Evolutionary conservation across 2,113 vertebrate genomes (phyloP), one percentile per base, ranked within the genome.

Genomic region (Dromas ardeola): DNA sequence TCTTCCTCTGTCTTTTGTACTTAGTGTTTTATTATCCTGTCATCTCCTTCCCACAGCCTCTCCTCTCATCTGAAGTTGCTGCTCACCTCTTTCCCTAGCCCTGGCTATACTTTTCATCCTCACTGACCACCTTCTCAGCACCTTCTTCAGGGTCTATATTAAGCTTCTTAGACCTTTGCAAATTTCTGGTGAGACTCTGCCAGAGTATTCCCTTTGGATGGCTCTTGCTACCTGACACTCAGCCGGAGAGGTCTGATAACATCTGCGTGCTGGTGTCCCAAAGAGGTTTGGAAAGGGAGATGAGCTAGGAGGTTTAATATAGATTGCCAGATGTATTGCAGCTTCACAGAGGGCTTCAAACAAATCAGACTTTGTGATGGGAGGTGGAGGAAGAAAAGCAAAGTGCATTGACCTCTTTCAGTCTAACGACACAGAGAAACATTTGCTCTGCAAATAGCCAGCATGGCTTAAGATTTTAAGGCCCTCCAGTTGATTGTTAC

Each of bases 401-500:
- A 89, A 92, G 77, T 61, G 71, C 61, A 12, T 20, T 63, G 92
- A 84, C 83, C 90, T 93, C 86, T 47, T 88, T 93, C 72, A 81
- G 72, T 23, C 61, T 63, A 87, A 84, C 7, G 78, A 69, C 86
- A 71, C 59, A 25, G 66, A 81, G 74, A 45, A 8, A 69, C 59
- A 36, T 66, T 43, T 2, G 1, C 45, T 94, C 70, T 61, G 87
- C 62, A 82, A 87, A 91, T n/a, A 94, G 84, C 77, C 2, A 3
- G 52, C 0, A 0, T 56, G 40, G 70, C 43, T 42, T 84, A 20
- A 18, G 43, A 30, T 82, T 95, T 96, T 87, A 97, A 91, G 66
- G 84, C 93, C 52, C 78, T 90, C 89, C 52, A 52, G 95, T 9
- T 87, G 95, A 55, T 36, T 85, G 73, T 95, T 87, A 79, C 43